These are phyloP conservation scores for Peromyscus polionotus DNA, from an alignment of 2,113 vertebrate species.

Conservation along the genomic window DNA sequence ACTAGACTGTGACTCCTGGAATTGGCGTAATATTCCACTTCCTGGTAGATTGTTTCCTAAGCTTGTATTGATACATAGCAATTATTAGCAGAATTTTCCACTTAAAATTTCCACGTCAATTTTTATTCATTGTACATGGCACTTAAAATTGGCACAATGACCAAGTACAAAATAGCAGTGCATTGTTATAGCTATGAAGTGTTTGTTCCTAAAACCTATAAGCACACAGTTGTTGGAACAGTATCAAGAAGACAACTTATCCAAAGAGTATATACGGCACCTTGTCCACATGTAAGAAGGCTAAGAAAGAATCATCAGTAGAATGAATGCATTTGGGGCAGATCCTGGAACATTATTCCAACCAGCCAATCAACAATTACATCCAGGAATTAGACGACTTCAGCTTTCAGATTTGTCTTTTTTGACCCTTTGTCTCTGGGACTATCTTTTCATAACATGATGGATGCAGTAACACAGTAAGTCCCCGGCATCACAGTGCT, in stretches of 20 bases:
- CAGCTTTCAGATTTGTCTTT: neutral
- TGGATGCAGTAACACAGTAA: neutral
- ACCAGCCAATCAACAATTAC: neutral
- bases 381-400: neutral
- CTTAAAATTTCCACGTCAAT: neutral
- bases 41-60: neutral
- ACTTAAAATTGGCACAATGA: conserved; percentile 38
- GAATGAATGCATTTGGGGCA: neutral
- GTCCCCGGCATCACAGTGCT: neutral
- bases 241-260: neutral
- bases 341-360: neutral
- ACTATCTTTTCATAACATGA: neutral
- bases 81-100: neutral
- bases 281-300: neutral
- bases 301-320: neutral
- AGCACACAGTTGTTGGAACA: neutral
- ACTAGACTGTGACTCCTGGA: neutral
- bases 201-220: neutral
- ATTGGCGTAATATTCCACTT: neutral
- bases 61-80: neutral
- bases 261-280: neutral
- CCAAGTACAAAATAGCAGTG: neutral
- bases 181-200: neutral
- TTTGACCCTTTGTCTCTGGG: neutral
- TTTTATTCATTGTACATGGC: neutral